These are phyloP conservation scores for Laterallus jamaicensis DNA, from an alignment of 2,113 vertebrate species.

Conservation along the genomic window DNA sequence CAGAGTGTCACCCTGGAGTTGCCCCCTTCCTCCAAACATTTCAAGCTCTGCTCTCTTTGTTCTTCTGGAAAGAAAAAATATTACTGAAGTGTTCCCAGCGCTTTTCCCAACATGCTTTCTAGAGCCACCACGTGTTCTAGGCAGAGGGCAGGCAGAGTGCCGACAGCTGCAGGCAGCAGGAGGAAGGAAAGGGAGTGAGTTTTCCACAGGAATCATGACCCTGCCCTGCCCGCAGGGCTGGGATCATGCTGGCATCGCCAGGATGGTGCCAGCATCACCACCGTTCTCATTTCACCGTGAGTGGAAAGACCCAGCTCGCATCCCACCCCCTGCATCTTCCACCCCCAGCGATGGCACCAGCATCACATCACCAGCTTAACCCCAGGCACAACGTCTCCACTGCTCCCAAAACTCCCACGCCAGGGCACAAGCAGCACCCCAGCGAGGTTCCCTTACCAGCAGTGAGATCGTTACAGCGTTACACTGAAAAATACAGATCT, in stretches of 20 bases:
- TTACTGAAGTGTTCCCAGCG: background rate
- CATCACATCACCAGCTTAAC: background rate
- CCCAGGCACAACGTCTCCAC: background rate
- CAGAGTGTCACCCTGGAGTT: accelerated
- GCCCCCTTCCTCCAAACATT: background rate
- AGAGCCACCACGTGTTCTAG: background rate
- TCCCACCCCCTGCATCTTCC: background rate
- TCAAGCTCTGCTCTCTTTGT: background rate
- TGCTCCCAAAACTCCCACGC: accelerated
- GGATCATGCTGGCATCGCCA: background rate
- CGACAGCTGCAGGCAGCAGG: background rate
- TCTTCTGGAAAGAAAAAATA: background rate
- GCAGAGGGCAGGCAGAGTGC: background rate
- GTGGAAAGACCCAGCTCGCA: background rate
- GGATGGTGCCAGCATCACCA: background rate
- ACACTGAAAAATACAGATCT: accelerated
- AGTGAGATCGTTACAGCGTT: accelerated
- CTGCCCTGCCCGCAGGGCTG: background rate
- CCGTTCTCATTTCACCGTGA: background rate
- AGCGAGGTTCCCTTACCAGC: accelerated
- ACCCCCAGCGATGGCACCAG: background rate
- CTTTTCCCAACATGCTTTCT: background rate
- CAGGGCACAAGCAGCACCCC: background rate
- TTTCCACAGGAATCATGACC: background rate
- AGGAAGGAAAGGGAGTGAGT: background rate